Evolutionary conservation across 2,888 invertebrate genomes (phyloP).

Genomic region (Xanthia togata): DNA sequence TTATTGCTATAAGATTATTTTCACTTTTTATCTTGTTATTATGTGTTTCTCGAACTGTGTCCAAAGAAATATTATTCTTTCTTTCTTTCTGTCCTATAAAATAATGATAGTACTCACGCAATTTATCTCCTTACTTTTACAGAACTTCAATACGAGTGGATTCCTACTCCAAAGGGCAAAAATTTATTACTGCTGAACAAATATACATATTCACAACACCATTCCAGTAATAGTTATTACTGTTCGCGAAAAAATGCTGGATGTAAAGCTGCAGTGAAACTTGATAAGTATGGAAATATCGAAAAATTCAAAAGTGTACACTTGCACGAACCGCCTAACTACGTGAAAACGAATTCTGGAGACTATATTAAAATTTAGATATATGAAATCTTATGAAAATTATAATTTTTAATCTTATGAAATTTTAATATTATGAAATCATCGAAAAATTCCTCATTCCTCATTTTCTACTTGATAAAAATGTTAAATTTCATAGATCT

Average conservation of each 20-base stretch:
- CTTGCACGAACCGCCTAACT: conserved; percentile 15
- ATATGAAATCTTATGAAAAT: no score
- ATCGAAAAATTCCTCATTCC: no score
- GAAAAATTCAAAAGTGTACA: background rate
- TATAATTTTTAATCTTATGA: no score
- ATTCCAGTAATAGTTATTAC: conserved; percentile 31
- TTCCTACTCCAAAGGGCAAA: conserved; percentile 58
- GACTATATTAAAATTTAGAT: background rate
- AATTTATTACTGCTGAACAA: conserved; percentile 48
- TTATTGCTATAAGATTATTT: no score
- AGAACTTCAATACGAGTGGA: conserved; percentile 53
- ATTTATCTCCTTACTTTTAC: conserved; percentile 27
- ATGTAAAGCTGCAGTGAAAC: conserved; percentile 23
- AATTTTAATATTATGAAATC: background rate
- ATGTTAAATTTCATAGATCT: no score
- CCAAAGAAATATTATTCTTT: no score
- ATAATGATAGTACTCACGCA: background rate
- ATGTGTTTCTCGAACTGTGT: no score
- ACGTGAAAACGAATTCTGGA: conserved; percentile 12
- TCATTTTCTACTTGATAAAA: no score
- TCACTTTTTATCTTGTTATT: no score
- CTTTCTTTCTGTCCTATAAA: no score
- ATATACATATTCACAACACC: conserved; percentile 55
- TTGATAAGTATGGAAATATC: conserved; percentile 8
- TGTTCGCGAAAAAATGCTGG: conserved; percentile 47